A percentile compares a stretch with the other conserved stretches of the same genome.
Conservation (phyloP, 1,140 invertebrate genomes). For the Alviniconcha marisindica region DNA sequence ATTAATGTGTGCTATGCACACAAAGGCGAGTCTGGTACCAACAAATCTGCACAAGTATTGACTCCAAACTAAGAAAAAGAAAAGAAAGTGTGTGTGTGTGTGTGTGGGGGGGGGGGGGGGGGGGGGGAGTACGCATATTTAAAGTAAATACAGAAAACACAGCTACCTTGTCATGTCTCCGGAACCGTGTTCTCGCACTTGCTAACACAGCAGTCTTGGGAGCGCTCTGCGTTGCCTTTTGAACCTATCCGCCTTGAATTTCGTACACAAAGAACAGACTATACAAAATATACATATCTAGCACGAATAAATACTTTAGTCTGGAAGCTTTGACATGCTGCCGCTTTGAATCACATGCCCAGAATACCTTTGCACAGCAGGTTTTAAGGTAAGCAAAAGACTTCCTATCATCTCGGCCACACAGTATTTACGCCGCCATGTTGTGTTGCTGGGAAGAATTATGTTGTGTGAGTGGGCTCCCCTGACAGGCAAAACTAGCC, state of each 20-base stretch:
- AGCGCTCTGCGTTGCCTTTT: too few relatives aligned
- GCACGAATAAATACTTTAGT: not conserved
- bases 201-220: too few relatives aligned
- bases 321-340: not conserved
- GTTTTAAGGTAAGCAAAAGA: not conserved
- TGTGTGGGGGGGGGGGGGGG: too few relatives aligned
- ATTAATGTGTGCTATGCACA: not conserved
- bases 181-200: too few relatives aligned
- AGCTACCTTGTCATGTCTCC: too few relatives aligned
- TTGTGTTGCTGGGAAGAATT: conserved; percentile 20
- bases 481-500: not conserved
- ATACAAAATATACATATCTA: not conserved
- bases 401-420: not conserved
- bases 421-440: conserved; percentile 23
- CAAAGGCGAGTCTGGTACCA: too few relatives aligned
- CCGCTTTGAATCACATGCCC: not conserved
- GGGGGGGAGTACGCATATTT: too few relatives aligned
- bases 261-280: not conserved
- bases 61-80: too few relatives aligned
- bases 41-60: too few relatives aligned
- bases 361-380: not conserved
- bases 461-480: not conserved
- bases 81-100: too few relatives aligned
- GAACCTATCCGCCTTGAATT: too few relatives aligned
- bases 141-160: too few relatives aligned